Evolutionary conservation across 2,113 vertebrate genomes (phyloP), one percentile per base, ranked within the genome.

Genomic region (Panthera leo): DNA sequence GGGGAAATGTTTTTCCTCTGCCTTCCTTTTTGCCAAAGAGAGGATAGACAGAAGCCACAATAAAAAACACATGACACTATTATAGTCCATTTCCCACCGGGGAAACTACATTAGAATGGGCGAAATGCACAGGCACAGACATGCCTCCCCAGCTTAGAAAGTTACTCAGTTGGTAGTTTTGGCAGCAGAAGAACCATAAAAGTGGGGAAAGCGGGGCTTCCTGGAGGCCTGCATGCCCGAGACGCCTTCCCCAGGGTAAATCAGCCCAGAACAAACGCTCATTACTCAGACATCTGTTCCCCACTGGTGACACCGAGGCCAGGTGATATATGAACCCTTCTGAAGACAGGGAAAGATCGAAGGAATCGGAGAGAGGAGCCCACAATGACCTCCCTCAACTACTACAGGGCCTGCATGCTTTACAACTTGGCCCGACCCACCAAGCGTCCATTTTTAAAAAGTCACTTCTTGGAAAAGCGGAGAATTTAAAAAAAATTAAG

Each of bases 401-500:
- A 36, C 31, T 16, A 29, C 0, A 79, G 9, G 63, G 7, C 23
- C 42, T 25, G 12, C 0, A 8, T 7, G 27, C 55, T 95, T 96
- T 65, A 45, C 45, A 85, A 34, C 58, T 88, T 13, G 78, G 51
- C 76, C 36, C 78, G n/a, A 79, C 31, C 36, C 34, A 92, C 36
- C 39, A 68, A 83, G 18, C 4, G 9, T 75, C 76, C 85, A 76
- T 73, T 91, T 92, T 85, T 53, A 19, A 94, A 88, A 94, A 83
- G 65, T 67, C 27, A 89, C 15, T 89, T 88, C 75, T 96, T 70
- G 31, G 31, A 86, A 96, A 94, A 83, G 7, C 27, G 71, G 34
- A 88, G 65, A 97, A 94, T 94, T 79, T 4, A 34, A 94, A 83
- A 83, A 89, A 92, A 85, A 85, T 83, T 65, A 92, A 93, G 68